phyloP scores from a whole-genome alignment of 2,888 invertebrate genomes.

The Ophion costatus region DNA sequence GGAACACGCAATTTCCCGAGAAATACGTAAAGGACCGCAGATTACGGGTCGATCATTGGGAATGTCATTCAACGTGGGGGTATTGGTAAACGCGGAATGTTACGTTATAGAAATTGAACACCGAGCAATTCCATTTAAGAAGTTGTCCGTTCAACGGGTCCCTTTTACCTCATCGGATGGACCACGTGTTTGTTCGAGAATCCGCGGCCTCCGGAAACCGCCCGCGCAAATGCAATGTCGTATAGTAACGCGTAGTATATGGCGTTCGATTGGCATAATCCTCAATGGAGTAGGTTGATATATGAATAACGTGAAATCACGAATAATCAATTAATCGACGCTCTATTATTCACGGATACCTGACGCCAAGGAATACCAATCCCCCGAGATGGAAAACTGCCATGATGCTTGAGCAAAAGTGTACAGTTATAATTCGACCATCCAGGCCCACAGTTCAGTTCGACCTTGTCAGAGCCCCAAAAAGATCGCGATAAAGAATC shows the following conservation, averaged over 20 bases:
- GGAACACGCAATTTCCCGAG: not conserved
- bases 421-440: not conserved
- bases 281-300: conserved; percentile 51
- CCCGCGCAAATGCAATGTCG: conserved; percentile 53
- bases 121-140: conserved; percentile 66
- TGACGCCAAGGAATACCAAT: conserved; percentile 9
- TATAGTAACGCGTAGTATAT: conserved; percentile 1
- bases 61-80: not conserved
- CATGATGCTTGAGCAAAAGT: not conserved
- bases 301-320: conserved; percentile 53
- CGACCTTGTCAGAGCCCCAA: not conserved
- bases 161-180: conserved; percentile 57
- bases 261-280: conserved; percentile 20
- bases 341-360: not conserved
- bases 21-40: not conserved
- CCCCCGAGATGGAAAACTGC: not conserved
- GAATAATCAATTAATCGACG: conserved; percentile 36
- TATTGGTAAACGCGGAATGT: conserved; percentile 55
- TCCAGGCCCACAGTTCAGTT: not conserved
- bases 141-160: conserved; percentile 41
- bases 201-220: conserved; percentile 60
- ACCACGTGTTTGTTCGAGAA: conserved; percentile 59
- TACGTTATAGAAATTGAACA: conserved; percentile 38
- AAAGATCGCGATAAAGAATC: not conserved
- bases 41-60: not conserved